A percentile compares a stretch with the other conserved stretches of the same genome.
Evolutionary conservation across 2,113 vertebrate species (phyloP).

Genomic region (Piprites chloris): DNA sequence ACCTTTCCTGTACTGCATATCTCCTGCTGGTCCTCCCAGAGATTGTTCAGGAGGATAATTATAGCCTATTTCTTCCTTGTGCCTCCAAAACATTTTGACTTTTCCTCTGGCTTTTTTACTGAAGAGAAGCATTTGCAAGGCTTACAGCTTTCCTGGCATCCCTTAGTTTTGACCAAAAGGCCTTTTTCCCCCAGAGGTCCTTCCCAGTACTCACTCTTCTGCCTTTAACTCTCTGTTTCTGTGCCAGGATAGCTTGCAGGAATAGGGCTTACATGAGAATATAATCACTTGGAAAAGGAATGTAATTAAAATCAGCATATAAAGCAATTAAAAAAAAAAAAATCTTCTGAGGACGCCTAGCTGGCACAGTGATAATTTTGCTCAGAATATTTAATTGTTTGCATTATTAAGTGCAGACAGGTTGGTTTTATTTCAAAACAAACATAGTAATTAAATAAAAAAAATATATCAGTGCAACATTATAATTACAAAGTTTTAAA

Average conservation of each 20-base stretch:
- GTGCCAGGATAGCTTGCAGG: constrained; percentile 57
- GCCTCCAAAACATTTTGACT: not conserved
- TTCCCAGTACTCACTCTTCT: not conserved
- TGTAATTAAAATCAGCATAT: constrained; percentile 62
- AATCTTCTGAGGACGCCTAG: constrained; percentile 10
- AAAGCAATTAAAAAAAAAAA: constrained; percentile 28
- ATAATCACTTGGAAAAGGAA: constrained; percentile 60
- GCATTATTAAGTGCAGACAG: constrained; percentile 49
- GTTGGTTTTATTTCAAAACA: constrained; percentile 49
- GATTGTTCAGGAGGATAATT: not conserved
- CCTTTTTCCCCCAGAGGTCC: not conserved
- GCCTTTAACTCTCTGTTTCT: constrained; percentile 4
- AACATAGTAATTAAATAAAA: constrained; percentile 38
- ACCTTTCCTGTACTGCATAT: not conserved
- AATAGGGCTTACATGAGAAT: constrained; percentile 20
- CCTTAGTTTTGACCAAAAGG: constrained; percentile 13
- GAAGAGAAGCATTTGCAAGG: not conserved
- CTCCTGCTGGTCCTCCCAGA: not conserved
- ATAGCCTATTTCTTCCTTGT: not conserved
- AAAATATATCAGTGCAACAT: not conserved
- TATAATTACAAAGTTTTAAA: not conserved
- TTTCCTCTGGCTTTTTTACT: not conserved
- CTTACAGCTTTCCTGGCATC: not conserved
- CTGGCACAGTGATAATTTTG: constrained; percentile 34
- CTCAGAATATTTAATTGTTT: constrained; percentile 60